Conservation (phyloP, 2,888 invertebrate genomes). For the Campoletis raptor region DNA sequence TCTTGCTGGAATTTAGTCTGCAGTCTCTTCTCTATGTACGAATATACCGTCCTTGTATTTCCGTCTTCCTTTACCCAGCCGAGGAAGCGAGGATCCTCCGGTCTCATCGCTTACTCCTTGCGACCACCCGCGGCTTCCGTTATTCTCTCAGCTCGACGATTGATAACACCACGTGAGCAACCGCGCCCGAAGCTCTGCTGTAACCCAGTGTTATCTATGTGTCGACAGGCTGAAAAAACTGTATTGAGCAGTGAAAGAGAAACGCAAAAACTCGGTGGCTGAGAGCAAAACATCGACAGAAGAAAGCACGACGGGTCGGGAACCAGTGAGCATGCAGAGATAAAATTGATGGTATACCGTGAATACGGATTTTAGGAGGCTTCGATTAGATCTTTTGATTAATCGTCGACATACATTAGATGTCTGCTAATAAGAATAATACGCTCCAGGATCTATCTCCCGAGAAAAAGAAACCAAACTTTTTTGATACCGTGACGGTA, state of each 20-base stretch:
- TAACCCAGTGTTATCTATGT: slow-evolving; percentile 30
- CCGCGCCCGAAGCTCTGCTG: slow-evolving; percentile 39
- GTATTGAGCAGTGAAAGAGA: slow-evolving; percentile 10
- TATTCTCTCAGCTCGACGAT: slow-evolving; percentile 60
- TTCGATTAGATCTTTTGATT: slow-evolving; percentile 1
- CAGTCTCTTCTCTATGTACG: slow-evolving; percentile 14
- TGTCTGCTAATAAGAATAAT: background rate
- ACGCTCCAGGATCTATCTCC: background rate
- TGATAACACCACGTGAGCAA: slow-evolving; percentile 62
- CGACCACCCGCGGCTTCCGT: slow-evolving; percentile 64
- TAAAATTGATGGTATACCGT: slow-evolving; percentile 13
- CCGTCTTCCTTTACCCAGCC: slow-evolving; percentile 31
- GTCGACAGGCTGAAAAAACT: slow-evolving; percentile 38
- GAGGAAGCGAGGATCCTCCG: slow-evolving; percentile 27
- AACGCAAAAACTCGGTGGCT: slow-evolving; percentile 27
- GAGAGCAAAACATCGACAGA: slow-evolving; percentile 14
- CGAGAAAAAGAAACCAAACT: background rate
- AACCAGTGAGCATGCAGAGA: slow-evolving; percentile 25
- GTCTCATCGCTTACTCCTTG: slow-evolving; percentile 50
- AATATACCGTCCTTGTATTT: slow-evolving; percentile 53
- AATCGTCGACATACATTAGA: background rate
- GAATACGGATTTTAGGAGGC: background rate
- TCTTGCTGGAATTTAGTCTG: slow-evolving; percentile 52
- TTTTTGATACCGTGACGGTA: background rate
- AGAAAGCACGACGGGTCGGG: background rate